Evolutionary conservation across 2,113 vertebrate genomes (phyloP), one percentile per base, ranked within the genome.

Genomic region (Peromyscus californicus): DNA sequence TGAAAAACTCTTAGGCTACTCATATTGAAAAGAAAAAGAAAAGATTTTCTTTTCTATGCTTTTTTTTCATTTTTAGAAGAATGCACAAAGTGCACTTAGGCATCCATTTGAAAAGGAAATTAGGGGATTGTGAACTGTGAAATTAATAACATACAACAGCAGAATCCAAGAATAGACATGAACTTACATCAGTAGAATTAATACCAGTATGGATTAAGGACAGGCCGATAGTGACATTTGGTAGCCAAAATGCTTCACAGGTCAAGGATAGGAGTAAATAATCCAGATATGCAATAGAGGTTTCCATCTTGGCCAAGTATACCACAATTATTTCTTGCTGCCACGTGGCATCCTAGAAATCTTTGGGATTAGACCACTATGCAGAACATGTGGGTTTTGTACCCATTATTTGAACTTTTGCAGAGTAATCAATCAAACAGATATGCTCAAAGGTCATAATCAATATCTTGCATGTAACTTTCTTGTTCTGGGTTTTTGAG

Each of bases 351-450:
- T 36, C 57, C 4, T 36, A 57, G 11, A 8, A 1, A 72, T 1
- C 0, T 54, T 54, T 17, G 21, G 31, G 31, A 42, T 3, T n/a
- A 4, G 5, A 2, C 3, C 3, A 22, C 2, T 29, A 4, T 6
- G 8, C 7, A 22, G 31, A 93, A 6, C 7, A 24, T 11, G 2
- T 24, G 5, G 9, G 29, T 13, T 16, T 54, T 19, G 24, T 1
- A 8, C 29, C 10, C 10, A 67, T 12, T 36, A 8, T 10, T 16
- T 82, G 15, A 7, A 59, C 3, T 65, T 91, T 13, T 24, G 3
- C 4, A 59, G 3, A 57, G 3, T 6, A 11, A 3, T 45, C 4
- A 48, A 15, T 45, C 0, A 2, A 83, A 75, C 2, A 5, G 3
- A 51, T 1, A 61, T 26, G 13, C 26, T 24, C 24, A 61, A 42